phyloP scores from a whole-genome alignment of 1,140 invertebrate genomes.

The Zaprionus nigranus region DNA sequence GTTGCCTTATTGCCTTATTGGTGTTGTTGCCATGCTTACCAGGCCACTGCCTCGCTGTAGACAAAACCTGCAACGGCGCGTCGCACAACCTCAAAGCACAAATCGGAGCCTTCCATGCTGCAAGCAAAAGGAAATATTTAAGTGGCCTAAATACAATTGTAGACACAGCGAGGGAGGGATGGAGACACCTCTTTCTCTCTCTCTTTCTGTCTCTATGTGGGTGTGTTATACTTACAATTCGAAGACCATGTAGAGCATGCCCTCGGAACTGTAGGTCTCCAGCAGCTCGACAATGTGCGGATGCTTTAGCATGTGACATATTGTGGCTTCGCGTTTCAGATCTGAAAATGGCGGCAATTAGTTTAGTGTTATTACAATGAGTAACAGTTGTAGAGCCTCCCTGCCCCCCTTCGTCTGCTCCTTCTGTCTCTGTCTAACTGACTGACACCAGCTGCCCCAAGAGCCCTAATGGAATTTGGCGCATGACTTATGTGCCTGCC shows the following conservation, averaged over 20 bases:
- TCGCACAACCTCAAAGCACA: constrained; percentile 99
- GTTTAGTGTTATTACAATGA: constrained; percentile 56
- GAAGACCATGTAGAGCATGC: constrained; percentile 99
- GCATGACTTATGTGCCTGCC: constrained; percentile 72
- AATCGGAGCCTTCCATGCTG: constrained; percentile 99
- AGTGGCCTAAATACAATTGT: constrained; percentile 37
- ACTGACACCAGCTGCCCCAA: constrained; percentile 59
- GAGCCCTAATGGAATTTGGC: constrained; percentile 74
- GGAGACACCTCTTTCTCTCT: not conserved
- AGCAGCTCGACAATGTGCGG: constrained; percentile 98
- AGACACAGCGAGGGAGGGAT: constrained; percentile 12
- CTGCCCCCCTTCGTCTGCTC: not conserved
- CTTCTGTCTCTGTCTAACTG: too few relatives aligned
- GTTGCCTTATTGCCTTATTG: not conserved
- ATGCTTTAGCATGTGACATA: constrained; percentile 99
- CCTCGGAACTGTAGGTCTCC: constrained; percentile 99
- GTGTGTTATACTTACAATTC: constrained; percentile 94
- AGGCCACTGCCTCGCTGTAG: constrained; percentile 99
- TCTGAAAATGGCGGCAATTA: constrained; percentile 88
- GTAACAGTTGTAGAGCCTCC: constrained; percentile 42
- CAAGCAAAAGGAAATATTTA: constrained; percentile 78
- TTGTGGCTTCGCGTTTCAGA: constrained; percentile 98
- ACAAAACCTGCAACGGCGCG: constrained; percentile 97
- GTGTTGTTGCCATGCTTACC: constrained; percentile 87
- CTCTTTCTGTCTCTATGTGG: not conserved